Conservation (phyloP, 2,113 vertebrate genomes). For the Podarcis muralis region DNA sequence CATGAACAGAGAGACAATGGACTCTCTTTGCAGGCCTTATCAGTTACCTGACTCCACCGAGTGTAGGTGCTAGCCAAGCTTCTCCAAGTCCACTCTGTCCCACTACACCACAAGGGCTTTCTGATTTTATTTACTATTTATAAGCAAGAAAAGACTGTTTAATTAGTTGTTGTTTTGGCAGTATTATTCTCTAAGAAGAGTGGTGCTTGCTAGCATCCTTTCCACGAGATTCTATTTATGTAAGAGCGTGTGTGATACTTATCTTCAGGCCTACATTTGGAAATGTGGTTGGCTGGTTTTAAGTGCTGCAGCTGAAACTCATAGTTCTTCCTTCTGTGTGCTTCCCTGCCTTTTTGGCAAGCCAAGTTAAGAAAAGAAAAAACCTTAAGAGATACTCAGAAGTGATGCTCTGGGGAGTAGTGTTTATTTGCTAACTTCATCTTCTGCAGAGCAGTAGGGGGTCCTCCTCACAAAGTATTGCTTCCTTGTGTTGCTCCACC, state of each 20-base stretch:
- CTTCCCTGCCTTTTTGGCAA: not conserved
- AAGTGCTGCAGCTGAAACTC: not conserved
- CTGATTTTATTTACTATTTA: not conserved
- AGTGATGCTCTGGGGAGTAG: not conserved
- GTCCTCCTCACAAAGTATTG: not conserved
- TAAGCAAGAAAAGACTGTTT: constrained; percentile 25
- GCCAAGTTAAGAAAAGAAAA: not conserved
- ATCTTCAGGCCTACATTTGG: not conserved
- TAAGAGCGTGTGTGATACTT: too few species aligned
- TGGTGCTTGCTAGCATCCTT: not conserved
- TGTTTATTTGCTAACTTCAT: constrained; percentile 19
- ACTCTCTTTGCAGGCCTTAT: not conserved
- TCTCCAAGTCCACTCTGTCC: not conserved
- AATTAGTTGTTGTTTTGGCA: constrained; percentile 35
- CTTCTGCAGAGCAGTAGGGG: not conserved
- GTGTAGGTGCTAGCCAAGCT: not conserved
- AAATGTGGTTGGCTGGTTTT: constrained; percentile 16
- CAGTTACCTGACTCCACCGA: not conserved
- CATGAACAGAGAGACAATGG: not conserved
- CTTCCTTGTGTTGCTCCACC: not conserved
- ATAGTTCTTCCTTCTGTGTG: not conserved
- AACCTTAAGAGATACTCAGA: not conserved
- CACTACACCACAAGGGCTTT: not conserved
- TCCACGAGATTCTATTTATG: constrained; percentile 9
- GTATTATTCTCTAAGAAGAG: constrained; percentile 19